Percentiles rank a stretch among this genome's conserved stretches.
phyloP scores from a whole-genome alignment of 2,888 invertebrate species.

The Macaria notata region DNA sequence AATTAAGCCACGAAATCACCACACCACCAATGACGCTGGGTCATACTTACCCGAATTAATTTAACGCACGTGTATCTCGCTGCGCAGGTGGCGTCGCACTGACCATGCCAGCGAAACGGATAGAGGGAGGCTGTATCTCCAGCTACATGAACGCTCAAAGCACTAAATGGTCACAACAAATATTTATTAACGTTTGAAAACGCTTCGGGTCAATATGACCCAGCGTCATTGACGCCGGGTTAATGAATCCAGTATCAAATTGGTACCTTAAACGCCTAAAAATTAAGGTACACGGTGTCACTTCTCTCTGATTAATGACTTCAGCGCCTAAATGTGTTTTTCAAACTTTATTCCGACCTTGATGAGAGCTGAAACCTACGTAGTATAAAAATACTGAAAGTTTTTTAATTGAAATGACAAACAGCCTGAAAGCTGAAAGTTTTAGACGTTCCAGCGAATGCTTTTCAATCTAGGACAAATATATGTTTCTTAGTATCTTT shows the following conservation, averaged over 20 bases:
- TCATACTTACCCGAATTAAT: too few relatives aligned
- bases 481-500: not conserved
- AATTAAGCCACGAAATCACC: too few relatives aligned
- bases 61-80: too few relatives aligned
- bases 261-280: not conserved
- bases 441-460: not conserved
- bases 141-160: too few relatives aligned
- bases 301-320: slow-evolving; percentile 27
- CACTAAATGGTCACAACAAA: too few relatives aligned
- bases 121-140: too few relatives aligned
- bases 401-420: slow-evolving; percentile 2
- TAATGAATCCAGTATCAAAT: not conserved
- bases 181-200: too few relatives aligned
- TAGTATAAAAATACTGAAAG: not conserved
- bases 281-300: slow-evolving; percentile 18
- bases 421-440: not conserved
- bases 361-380: not conserved
- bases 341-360: slow-evolving; percentile 8
- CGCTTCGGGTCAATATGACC: too few relatives aligned
- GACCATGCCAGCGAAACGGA: too few relatives aligned
- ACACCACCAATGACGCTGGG: too few relatives aligned
- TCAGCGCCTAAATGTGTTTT: slow-evolving; percentile 21
- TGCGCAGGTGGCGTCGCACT: too few relatives aligned
- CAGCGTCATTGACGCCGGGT: too few relatives aligned
- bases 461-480: not conserved